Base-by-base conservation (phyloP, 2,113 vertebrate genomes). In the Junco hyemalis region DNA sequence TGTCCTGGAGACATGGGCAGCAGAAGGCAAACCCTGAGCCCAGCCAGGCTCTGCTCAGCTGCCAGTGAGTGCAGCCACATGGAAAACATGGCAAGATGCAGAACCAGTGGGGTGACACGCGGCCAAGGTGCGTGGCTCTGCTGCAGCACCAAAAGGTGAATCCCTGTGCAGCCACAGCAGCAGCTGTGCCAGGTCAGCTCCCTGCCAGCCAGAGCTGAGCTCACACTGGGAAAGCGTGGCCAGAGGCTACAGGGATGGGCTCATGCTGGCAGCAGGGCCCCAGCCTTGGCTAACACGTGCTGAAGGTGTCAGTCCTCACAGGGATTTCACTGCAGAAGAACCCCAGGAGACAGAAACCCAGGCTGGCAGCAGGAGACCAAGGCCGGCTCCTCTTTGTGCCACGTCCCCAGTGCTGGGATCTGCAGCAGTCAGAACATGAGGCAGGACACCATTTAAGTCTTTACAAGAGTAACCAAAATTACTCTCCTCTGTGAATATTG, bases 101-200 rank as follows among this genome's bases (percentile, higher is more conserved):
- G 69, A 61, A 18, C 8, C 73, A 35, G 33, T 0, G 1, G 21
- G 10, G 29, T 0, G 40, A 63, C 14, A 47, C 1, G 0, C 22
- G 35, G 64, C 56, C 56, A 51, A 15, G 3, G 2, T 3, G 2
- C 0, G 1, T 12, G 2, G 53, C 48, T 81, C 74, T 60, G 48
- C 50, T 56, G 10, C 47, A 66, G 29, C 36, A 29, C 36, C 3
- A 5, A 51, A 70, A 61, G 31, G 5, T 11, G 54, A 9, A 3
- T 26, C 24, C 44, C 35, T 1, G 3, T 3, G 29, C 59, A 40
- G 63, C 51, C 71, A 19, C 4, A 2, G n/a, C 16, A 38, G 48
- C 54, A 14, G 65, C 70, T 78, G 0, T 19, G 66, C 71, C 22
- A 44, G 72, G 23, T 16, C 20, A 76, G 12, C 57, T 26, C 38